Evolutionary conservation across 2,797 vertebrate species (phyloP).

Genomic region (Epinephelus awoara): DNA sequence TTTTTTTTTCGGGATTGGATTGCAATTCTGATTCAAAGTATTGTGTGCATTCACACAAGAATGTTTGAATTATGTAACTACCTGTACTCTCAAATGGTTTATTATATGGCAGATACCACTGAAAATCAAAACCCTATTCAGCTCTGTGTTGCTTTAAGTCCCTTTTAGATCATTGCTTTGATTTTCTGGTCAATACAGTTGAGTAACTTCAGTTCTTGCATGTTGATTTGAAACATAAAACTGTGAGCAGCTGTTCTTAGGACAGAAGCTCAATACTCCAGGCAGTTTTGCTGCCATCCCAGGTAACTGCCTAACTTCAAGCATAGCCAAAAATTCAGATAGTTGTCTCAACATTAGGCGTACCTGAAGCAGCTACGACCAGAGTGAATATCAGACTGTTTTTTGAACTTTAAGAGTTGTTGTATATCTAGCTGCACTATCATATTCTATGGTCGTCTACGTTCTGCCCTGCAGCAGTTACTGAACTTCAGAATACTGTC

Average conservation of each 20-base stretch:
- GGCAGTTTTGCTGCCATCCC: neutral
- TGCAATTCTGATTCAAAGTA: neutral
- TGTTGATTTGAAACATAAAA: neutral
- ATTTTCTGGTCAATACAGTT: neutral
- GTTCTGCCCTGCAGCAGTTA: slow-evolving; percentile 35
- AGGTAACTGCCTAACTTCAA: neutral
- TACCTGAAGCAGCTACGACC: neutral
- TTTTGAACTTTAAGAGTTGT: slow-evolving; percentile 8
- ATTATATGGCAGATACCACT: neutral
- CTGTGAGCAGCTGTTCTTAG: neutral
- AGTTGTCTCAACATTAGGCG: neutral
- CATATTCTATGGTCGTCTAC: slow-evolving; percentile 17
- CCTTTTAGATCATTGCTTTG: neutral
- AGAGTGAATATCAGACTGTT: neutral
- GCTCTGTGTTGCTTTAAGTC: neutral
- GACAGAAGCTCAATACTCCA: neutral
- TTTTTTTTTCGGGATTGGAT: no score
- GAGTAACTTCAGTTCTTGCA: neutral
- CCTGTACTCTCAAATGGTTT: neutral
- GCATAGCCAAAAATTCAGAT: neutral
- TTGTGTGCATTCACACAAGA: neutral
- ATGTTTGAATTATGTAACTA: neutral
- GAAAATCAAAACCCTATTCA: neutral
- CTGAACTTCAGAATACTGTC: slow-evolving; percentile 31
- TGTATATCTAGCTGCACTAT: neutral